A percentile compares a stretch with the other conserved stretches of the same genome.
These are phyloP conservation scores for Hirtodrosophila cameraria DNA, from an alignment of 2,888 invertebrate species.

Conservation along the genomic window DNA sequence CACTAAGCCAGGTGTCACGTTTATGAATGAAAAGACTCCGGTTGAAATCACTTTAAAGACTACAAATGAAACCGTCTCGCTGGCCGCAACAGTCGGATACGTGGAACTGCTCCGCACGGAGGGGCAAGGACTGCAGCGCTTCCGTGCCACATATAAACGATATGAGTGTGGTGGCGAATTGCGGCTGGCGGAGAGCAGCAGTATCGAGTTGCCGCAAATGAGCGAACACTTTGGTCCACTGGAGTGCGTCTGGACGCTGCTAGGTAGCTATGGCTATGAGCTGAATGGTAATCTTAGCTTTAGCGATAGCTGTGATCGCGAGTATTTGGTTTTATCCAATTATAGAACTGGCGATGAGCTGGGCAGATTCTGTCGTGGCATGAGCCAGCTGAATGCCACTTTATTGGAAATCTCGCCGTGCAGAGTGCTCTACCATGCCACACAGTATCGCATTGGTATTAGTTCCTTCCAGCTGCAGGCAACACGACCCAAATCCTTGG, in stretches of 20 bases:
- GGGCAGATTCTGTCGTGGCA: conserved; percentile 86
- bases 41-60: not conserved
- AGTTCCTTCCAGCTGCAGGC: conserved; percentile 53
- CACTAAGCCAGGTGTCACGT: not conserved
- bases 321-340: conserved; percentile 85
- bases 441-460: conserved; percentile 55
- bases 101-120: conserved; percentile 54
- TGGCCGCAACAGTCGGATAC: conserved; percentile 52
- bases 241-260: conserved; percentile 90
- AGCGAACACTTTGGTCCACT: conserved; percentile 79
- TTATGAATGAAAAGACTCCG: conserved; percentile 31
- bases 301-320: conserved; percentile 86
- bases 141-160: conserved; percentile 86
- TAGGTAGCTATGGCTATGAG: conserved; percentile 58
- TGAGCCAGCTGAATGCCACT: conserved; percentile 33
- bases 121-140: conserved; percentile 1
- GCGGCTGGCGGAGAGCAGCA: conserved; percentile 72
- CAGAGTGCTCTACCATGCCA: conserved; percentile 89
- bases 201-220: conserved; percentile 81
- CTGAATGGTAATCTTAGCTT: conserved; percentile 85
- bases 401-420: conserved; percentile 80
- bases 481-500: conserved; percentile 5
- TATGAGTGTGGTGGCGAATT: conserved; percentile 89
- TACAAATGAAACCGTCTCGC: conserved; percentile 50
- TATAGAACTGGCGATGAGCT: conserved; percentile 82